Conservation (phyloP, 2,113 vertebrate species). For the Lates calcarifer region DNA sequence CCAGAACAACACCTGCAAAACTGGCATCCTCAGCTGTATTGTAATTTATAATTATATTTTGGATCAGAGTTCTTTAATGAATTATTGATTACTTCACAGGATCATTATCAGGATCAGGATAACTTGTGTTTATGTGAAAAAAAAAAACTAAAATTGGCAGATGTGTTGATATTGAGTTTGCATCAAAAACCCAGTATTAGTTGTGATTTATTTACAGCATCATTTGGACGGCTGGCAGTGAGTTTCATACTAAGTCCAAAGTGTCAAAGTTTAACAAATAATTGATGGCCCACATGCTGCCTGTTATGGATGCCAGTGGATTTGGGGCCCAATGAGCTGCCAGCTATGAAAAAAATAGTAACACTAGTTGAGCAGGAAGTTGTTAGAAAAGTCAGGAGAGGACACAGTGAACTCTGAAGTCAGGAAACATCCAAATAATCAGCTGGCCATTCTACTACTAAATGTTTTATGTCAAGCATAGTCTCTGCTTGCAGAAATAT, state of each 20-base stretch:
- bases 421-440: conserved; percentile 17
- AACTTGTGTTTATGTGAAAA: not conserved
- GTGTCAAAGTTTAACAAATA: conserved; percentile 33
- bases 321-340: conserved; percentile 6
- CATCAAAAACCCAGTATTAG: not conserved
- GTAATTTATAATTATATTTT: not conserved
- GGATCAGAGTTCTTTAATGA: not conserved
- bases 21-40: not conserved
- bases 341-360: not conserved
- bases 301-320: conserved; percentile 17
- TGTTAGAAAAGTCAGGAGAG: conserved; percentile 23
- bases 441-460: not conserved
- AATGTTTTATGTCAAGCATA: conserved; percentile 8
- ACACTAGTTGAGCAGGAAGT: not conserved
- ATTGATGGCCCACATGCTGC: conserved; percentile 51
- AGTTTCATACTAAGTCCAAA: not conserved
- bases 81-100: not conserved
- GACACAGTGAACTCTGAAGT: conserved; percentile 19
- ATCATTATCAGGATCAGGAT: not conserved
- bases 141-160: not conserved
- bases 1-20: not conserved
- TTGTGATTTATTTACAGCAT: not conserved
- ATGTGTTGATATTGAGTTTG: too few species aligned
- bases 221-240: not conserved
- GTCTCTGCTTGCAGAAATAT: conserved; percentile 7